Conservation (phyloP, 2,113 vertebrate genomes). For the Romanogobio albipinnatus region DNA sequence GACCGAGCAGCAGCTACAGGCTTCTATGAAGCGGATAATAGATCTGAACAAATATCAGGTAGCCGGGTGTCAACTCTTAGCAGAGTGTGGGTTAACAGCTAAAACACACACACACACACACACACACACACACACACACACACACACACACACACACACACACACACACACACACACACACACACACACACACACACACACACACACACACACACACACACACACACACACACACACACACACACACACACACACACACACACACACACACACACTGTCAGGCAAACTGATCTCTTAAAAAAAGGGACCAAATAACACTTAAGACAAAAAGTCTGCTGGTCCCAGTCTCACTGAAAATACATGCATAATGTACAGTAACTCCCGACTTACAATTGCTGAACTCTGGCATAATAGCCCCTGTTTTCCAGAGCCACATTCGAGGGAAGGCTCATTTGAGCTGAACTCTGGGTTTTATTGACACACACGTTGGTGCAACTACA, state of each 20-base stretch:
- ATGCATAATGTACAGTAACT: neutral
- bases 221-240: too few relatives aligned
- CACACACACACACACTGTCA: neutral
- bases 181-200: too few relatives aligned
- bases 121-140: too few relatives aligned
- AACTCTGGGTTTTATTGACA: conserved; percentile 58
- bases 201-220: too few relatives aligned
- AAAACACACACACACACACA: neutral
- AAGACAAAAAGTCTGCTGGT: neutral
- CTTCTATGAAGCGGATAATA: conserved; percentile 45
- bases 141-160: too few relatives aligned
- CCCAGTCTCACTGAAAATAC: neutral
- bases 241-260: too few relatives aligned
- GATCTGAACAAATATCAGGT: conserved; percentile 51
- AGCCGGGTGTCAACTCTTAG: conserved; percentile 6
- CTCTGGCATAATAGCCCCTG: conserved; percentile 14
- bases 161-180: too few relatives aligned
- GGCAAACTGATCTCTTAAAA: neutral
- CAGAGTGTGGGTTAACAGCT: neutral
- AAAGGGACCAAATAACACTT: neutral
- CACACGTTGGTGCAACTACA: too few relatives aligned
- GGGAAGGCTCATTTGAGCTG: conserved; percentile 51
- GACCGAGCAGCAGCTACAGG: conserved; percentile 24
- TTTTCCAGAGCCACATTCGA: conserved; percentile 24
- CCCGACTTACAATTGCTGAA: conserved; percentile 20